Conservation (phyloP, 1,140 invertebrate genomes). For the Psilanteris sp. region DNA sequence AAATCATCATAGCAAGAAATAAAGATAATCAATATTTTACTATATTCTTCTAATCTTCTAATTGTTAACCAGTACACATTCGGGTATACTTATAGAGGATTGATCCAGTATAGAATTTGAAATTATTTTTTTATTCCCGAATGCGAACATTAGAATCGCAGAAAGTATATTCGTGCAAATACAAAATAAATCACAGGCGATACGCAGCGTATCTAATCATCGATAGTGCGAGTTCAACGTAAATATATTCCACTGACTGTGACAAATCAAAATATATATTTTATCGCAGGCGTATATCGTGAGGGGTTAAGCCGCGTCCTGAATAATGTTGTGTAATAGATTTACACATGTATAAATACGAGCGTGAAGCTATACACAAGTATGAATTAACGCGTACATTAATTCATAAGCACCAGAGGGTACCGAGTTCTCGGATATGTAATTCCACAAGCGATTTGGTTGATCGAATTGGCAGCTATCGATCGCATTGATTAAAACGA, state of each 20-base stretch:
- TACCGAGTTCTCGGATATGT: slow-evolving; percentile 42
- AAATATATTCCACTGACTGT: slow-evolving; percentile 64
- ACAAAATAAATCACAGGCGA: slow-evolving; percentile 35
- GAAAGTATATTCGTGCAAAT: slow-evolving; percentile 11
- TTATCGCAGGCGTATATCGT: slow-evolving; percentile 57
- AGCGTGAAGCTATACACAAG: slow-evolving; percentile 35
- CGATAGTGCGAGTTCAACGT: slow-evolving; percentile 66
- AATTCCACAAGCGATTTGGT: slow-evolving; percentile 72
- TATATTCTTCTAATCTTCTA: too few relatives aligned
- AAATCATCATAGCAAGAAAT: too few relatives aligned
- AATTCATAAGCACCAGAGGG: slow-evolving; percentile 40
- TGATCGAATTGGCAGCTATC: slow-evolving; percentile 70
- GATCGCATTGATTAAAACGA: slow-evolving; percentile 73
- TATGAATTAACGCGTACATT: slow-evolving; percentile 38
- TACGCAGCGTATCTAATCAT: slow-evolving; percentile 66
- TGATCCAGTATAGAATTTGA: too few relatives aligned
- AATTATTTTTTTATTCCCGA: too few relatives aligned
- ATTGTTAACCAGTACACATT: too few relatives aligned
- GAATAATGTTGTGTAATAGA: slow-evolving; percentile 68
- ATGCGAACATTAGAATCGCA: too few relatives aligned
- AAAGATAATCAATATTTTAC: too few relatives aligned
- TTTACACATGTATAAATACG: slow-evolving; percentile 57
- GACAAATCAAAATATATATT: slow-evolving; percentile 72
- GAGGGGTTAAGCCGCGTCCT: slow-evolving; percentile 42
- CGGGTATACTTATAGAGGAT: too few relatives aligned